Conservation (phyloP, 1,140 invertebrate genomes). For the Drosophila eugracilis region DNA sequence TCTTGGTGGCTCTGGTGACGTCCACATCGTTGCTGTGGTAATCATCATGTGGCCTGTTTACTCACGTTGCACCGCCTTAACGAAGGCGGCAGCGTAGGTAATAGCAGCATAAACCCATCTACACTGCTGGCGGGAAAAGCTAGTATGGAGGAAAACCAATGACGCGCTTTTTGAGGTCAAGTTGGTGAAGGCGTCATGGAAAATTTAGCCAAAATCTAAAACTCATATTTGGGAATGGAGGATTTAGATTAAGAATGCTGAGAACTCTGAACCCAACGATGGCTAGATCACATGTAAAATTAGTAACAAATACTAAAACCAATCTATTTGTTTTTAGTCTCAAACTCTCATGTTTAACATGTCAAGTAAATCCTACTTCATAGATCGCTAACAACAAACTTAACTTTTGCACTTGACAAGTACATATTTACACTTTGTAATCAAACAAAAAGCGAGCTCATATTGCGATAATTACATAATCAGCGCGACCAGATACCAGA, state of each 20-base stretch:
- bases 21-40: constrained; percentile 49
- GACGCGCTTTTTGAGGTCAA: constrained; percentile 60
- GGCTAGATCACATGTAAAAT: too few relatives aligned
- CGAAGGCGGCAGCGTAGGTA: constrained; percentile 3
- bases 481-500: constrained; percentile 19
- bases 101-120: background rate
- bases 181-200: constrained; percentile 32
- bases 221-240: too few relatives aligned
- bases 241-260: too few relatives aligned
- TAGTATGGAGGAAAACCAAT: constrained; percentile 25
- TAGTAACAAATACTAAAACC: background rate
- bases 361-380: background rate
- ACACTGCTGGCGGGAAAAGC: constrained; percentile 22
- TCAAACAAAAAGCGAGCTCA: constrained; percentile 26
- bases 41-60: constrained; percentile 51
- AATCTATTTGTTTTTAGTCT: constrained; percentile 1
- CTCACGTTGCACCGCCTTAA: constrained; percentile 67
- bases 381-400: constrained; percentile 3
- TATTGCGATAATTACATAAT: constrained; percentile 50
- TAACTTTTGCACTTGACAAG: constrained; percentile 12
- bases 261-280: too few relatives aligned
- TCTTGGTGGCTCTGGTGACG: constrained; percentile 29
- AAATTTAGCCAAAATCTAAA: constrained; percentile 36
- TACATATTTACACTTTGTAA: constrained; percentile 18
- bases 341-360: background rate